These are phyloP conservation scores for Pipistrellus pygmaeus DNA, from an alignment of 2,797 vertebrate species.

Conservation along the genomic window DNA sequence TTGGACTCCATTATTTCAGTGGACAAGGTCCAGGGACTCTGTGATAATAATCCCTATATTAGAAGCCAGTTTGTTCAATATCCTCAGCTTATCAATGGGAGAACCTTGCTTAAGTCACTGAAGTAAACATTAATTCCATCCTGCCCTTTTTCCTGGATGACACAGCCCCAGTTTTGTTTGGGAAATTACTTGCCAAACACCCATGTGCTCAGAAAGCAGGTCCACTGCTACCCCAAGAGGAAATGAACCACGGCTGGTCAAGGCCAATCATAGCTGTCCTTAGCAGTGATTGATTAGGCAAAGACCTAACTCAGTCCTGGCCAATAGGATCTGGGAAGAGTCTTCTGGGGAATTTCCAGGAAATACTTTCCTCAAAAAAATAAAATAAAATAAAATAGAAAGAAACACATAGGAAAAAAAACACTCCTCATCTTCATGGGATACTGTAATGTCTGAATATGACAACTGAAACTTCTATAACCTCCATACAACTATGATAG, in stretches of 20 bases:
- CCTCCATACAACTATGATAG: background rate
- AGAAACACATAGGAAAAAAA: background rate
- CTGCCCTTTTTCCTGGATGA: background rate
- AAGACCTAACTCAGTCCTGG: background rate
- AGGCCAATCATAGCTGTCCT: background rate
- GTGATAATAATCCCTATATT: background rate
- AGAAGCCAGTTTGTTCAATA: slow-evolving; percentile 2
- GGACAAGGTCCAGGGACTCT: background rate
- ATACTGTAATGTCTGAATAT: background rate
- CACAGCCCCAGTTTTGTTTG: background rate
- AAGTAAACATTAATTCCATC: slow-evolving; percentile 36
- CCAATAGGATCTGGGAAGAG: background rate
- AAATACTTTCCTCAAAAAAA: slow-evolving; percentile 1
- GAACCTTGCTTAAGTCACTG: background rate
- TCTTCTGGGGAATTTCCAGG: background rate
- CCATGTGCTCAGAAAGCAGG: background rate
- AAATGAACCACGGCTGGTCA: background rate
- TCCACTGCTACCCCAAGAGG: background rate
- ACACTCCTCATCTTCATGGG: background rate
- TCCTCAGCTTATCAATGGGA: background rate
- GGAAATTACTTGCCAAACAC: background rate
- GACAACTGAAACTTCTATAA: background rate
- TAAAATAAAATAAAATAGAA: background rate
- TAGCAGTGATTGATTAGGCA: background rate
- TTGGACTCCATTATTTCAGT: background rate